Base-by-base conservation (phyloP, 2,888 invertebrate genomes). In the Mayetiola destructor region DNA sequence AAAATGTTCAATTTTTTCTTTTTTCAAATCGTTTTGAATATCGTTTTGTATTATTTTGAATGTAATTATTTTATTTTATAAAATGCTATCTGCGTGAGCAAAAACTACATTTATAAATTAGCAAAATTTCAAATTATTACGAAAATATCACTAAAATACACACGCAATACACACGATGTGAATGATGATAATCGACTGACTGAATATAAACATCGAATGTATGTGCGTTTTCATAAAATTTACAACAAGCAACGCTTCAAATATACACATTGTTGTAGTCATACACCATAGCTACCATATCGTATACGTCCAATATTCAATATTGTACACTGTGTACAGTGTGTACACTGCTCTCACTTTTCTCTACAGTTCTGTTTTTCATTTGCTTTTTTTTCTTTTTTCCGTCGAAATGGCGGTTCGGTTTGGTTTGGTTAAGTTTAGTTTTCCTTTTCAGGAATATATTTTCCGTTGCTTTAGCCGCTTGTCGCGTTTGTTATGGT, bases 131-230 rank as follows among this genome's bases (percentile, higher is more conserved):
- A n/a, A n/a, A n/a, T n/a, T n/a, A n/a, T n/a, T n/a, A n/a, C n/a
- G n/a, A n/a, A n/a, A n/a, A n/a, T n/a, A n/a, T n/a, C n/a, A n/a
- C n/a, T n/a, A n/a, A n/a, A n/a, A n/a, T n/a, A n/a, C n/a, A n/a
- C n/a, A n/a, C 37, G n/a, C 37, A 37, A 12, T 37, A 23, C 27
- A 48, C 16, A 48, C 27, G 42, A 42, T 23, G 14, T 48, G 48
- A 48, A 16, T 48, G 48, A 48, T 48, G 48, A 16, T 27, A 16
- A 48, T 27, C 48, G 48, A 48, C 48, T 48, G 48, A 48, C 48
- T 48, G 48, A 27, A 48, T 48, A 48, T 27, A 48, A 48, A 48
- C 48, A 48, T 48, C 48, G n/a, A 48, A 23, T 27, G 27, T 48
- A n/a, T n/a, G 27, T 48, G 48, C 48, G 48, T 48, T 48, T 48